A percentile compares a stretch with the other conserved stretches of the same genome.
phyloP scores from a whole-genome alignment of 2,888 invertebrate genomes.

The Mythimna ferrago region DNA sequence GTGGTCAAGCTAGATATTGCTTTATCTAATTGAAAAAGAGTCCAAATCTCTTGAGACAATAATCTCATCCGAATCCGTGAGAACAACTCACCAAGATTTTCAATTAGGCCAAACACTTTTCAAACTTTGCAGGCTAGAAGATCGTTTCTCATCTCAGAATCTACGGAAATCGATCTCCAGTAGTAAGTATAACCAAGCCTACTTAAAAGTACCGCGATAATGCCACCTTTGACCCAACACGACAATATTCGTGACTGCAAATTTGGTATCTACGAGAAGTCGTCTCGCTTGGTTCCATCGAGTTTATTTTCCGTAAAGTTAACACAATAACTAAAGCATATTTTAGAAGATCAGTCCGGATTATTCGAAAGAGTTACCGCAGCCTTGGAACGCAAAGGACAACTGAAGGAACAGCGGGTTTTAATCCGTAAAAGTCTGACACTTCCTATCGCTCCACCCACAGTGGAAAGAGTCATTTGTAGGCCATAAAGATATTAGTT shows the following conservation, averaged over 20 bases:
- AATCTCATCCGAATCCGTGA: neutral
- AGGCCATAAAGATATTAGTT: too few species aligned
- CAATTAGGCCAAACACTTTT: constrained; percentile 12
- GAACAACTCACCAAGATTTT: constrained; percentile 13
- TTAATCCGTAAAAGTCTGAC: too few species aligned
- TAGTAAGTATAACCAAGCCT: constrained; percentile 2
- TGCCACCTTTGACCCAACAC: constrained; percentile 21
- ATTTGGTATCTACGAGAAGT: constrained; percentile 5
- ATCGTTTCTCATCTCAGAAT: constrained; percentile 1
- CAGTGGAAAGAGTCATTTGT: too few species aligned
- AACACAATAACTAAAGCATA: neutral
- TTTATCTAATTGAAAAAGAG: neutral
- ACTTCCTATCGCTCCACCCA: too few species aligned
- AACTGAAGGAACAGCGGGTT: too few species aligned
- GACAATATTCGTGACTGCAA: constrained; percentile 16
- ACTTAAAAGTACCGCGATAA: constrained; percentile 6
- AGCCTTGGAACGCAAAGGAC: too few species aligned
- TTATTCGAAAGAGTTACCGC: too few species aligned
- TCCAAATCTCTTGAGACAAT: neutral
- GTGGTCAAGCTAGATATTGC: neutral
- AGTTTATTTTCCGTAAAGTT: neutral
- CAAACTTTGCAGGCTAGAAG: neutral
- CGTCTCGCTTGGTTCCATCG: neutral
- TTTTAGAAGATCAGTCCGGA: neutral
- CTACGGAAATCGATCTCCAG: neutral